Base-by-base conservation (phyloP, 2,888 invertebrate genomes). In the Tigriopus californicus region DNA sequence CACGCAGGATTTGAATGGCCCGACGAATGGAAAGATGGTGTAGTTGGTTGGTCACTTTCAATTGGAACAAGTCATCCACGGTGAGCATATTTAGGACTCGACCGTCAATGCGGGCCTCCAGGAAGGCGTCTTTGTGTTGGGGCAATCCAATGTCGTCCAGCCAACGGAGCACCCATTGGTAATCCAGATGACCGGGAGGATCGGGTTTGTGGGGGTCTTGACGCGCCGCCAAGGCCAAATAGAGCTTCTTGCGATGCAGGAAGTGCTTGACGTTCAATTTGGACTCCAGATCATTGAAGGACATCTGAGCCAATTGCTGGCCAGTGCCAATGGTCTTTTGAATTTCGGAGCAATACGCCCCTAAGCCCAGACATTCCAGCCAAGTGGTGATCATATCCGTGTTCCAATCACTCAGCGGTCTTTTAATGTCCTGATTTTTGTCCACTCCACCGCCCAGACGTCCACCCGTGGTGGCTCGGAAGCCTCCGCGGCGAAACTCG, bases 101-200 rank as follows among this genome's bases (percentile, higher is more conserved):
- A 15, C 95, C 85, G 74, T 92, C 85, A 57, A 90, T 73, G 66
- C 87, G 77, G 42, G 82, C 82, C 64, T 87, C 82, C 62, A 80
- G 73, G 71, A 94, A 94, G 51, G 80, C 78, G 67, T 90, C 91
- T 70, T 95, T 91, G 73, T 92, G 90, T 67, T 95, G 95, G 12
- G 95, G 91, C 66, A 92, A 77, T 20, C 97, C 97, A 62, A 91
- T 85, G 71, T 98, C 97, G 71, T 98, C 98, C 64, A 98, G 72
- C 98, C 98, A 98, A 61, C 88, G 80, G 66, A 88, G 75, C 62
- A 58, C 58, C 58, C 58, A 58, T 22, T 58, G 58, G 40, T 58
- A 22, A 33, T 58, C 58, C 48, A 58, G 49, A 13, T 40, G 20
- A 18, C 58, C 47, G 1, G 13, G 40, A 18, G 49, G 20, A 40